Conservation (phyloP, 1,140 invertebrate genomes). For the Arctopsyche grandis region DNA sequence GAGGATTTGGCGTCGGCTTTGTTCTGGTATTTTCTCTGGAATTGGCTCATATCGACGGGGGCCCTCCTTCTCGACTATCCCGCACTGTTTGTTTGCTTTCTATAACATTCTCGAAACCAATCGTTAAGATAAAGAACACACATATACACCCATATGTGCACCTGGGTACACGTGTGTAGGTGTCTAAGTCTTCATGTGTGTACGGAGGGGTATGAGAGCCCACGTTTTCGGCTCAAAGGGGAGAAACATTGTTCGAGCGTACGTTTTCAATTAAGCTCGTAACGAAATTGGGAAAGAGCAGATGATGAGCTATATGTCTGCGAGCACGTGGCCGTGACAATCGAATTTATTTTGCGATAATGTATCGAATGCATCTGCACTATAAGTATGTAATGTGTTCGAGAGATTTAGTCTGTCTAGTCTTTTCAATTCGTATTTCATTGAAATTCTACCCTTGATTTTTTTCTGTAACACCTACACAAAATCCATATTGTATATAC, state of each 20-base stretch:
- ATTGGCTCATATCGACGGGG: constrained; percentile 31
- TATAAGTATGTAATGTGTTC: too few relatives aligned
- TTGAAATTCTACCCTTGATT: too few relatives aligned
- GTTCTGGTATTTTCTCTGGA: constrained; percentile 35
- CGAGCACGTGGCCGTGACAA: constrained; percentile 15
- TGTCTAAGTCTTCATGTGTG: not conserved
- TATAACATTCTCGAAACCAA: constrained; percentile 35
- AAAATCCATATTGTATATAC: too few relatives aligned
- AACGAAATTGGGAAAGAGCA: constrained; percentile 25
- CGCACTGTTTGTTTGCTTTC: constrained; percentile 28
- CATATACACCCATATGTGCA: not conserved
- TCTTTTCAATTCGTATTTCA: too few relatives aligned
- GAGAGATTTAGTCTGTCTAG: too few relatives aligned
- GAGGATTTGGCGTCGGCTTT: constrained; percentile 33
- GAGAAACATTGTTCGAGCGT: constrained; percentile 32
- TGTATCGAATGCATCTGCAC: not conserved
- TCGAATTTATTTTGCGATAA: constrained; percentile 27
- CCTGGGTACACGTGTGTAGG: not conserved
- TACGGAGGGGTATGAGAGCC: not conserved
- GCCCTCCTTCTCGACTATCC: not conserved
- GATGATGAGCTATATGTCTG: constrained; percentile 24
- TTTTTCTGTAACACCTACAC: too few relatives aligned
- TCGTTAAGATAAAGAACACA: constrained; percentile 26
- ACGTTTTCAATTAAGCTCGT: constrained; percentile 32
- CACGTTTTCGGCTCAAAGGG: not conserved